phyloP scores from a whole-genome alignment of 2,113 vertebrate species.

The Andinoacara biseriatus region DNA sequence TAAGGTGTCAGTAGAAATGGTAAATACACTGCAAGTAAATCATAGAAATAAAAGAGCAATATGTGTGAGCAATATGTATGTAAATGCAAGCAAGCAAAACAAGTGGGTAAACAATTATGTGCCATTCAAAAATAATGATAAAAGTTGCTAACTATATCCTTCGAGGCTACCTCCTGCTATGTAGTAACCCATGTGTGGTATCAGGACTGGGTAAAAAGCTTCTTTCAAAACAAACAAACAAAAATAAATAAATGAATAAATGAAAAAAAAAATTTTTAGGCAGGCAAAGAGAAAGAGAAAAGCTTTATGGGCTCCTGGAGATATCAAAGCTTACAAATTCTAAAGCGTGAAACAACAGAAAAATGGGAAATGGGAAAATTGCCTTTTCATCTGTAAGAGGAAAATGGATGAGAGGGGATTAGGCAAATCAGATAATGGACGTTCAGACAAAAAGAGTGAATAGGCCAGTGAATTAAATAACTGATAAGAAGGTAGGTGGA shows the following conservation, averaged over 20 bases:
- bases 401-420: conserved; percentile 43
- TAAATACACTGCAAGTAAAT: not conserved
- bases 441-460: conserved; percentile 30
- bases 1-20: not conserved
- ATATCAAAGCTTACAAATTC: conserved; percentile 40
- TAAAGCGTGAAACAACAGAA: not conserved
- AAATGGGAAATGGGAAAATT: conserved; percentile 37
- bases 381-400: conserved; percentile 38
- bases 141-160: not conserved
- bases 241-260: conserved; percentile 19
- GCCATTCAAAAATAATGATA: conserved; percentile 3
- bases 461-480: conserved; percentile 55
- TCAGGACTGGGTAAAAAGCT: not conserved
- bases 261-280: not conserved
- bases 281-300: not conserved
- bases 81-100: not conserved
- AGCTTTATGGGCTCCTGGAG: conserved; percentile 4
- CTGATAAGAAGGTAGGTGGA: conserved; percentile 34
- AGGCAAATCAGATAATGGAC: conserved; percentile 55
- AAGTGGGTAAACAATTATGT: not conserved
- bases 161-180: not conserved
- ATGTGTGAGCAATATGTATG: not conserved
- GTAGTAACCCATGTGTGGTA: not conserved
- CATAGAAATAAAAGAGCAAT: not conserved
- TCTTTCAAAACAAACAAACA: not conserved